Conservation (phyloP, 2,797 vertebrate species). For the Peromyscus melanophrys region DNA sequence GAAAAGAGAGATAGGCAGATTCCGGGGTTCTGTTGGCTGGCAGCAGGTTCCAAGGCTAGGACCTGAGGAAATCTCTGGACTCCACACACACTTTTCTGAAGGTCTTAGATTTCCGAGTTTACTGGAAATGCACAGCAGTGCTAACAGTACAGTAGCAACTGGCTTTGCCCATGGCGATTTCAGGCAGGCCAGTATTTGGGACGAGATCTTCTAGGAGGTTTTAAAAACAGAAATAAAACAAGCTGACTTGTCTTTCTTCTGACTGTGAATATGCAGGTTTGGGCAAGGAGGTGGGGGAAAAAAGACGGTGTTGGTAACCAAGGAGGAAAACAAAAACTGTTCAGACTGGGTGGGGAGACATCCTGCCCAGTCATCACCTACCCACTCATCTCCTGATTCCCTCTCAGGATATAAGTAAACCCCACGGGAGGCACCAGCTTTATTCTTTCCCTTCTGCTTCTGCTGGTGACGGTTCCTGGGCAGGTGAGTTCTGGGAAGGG, state of each 20-base stretch:
- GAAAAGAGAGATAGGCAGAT: background rate
- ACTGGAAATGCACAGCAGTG: background rate
- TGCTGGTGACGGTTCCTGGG: background rate
- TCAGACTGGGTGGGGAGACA: background rate
- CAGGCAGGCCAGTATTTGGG: too few species aligned
- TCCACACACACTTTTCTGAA: background rate
- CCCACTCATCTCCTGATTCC: background rate
- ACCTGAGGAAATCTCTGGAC: background rate
- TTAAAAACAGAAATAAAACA: background rate
- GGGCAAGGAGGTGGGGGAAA: accelerated
- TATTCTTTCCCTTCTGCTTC: too few species aligned
- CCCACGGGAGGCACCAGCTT: too few species aligned
- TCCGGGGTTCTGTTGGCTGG: accelerated
- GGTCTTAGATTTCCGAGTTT: background rate
- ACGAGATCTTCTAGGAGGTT: background rate
- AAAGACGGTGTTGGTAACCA: background rate
- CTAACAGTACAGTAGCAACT: background rate
- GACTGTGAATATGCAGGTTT: too few species aligned
- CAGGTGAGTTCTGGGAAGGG: background rate
- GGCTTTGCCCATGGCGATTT: background rate
- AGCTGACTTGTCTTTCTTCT: background rate
- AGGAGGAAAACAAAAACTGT: accelerated
- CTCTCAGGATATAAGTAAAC: background rate
- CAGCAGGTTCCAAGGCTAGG: background rate
- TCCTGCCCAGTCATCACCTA: accelerated